Percentiles rank a stretch among this genome's conserved stretches.
Evolutionary conservation across 1,140 invertebrate genomes (phyloP).

Genomic region (Drosophila micromelanica): DNA sequence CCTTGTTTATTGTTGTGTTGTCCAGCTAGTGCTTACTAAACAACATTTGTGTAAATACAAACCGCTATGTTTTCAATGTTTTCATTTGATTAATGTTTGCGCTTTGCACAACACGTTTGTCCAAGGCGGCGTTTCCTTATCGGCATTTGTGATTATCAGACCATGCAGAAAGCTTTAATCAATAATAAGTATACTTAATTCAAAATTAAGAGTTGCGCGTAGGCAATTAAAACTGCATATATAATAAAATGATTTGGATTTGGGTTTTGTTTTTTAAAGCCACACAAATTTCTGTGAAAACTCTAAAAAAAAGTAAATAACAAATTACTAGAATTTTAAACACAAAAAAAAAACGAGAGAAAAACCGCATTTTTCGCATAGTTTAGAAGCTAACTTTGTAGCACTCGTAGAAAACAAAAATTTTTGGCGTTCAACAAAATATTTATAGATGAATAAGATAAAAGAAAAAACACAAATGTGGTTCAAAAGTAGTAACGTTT

Average conservation of each 20-base stretch:
- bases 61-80: neutral
- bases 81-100: slow-evolving; percentile 10
- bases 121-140: slow-evolving; percentile 3
- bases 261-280: slow-evolving; percentile 43
- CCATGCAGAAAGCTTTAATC: slow-evolving; percentile 52
- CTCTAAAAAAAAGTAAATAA: slow-evolving; percentile 48
- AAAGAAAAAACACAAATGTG: slow-evolving; percentile 64
- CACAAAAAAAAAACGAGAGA: neutral
- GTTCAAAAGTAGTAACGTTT: slow-evolving; percentile 70
- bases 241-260: neutral
- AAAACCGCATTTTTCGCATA: slow-evolving; percentile 32
- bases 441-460: slow-evolving; percentile 39
- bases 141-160: slow-evolving; percentile 15
- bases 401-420: slow-evolving; percentile 51
- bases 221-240: slow-evolving; percentile 58
- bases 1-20: slow-evolving; percentile 52
- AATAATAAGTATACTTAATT: slow-evolving; percentile 41
- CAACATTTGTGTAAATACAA: slow-evolving; percentile 49
- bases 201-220: slow-evolving; percentile 61
- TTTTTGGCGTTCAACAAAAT: slow-evolving; percentile 55
- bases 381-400: slow-evolving; percentile 41
- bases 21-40: slow-evolving; percentile 43
- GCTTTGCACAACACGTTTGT: slow-evolving; percentile 23
- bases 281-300: slow-evolving; percentile 77
- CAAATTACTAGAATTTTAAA: slow-evolving; percentile 42